Conservation (phyloP, 1,140 invertebrate genomes). For the Drosophila azteca region DNA sequence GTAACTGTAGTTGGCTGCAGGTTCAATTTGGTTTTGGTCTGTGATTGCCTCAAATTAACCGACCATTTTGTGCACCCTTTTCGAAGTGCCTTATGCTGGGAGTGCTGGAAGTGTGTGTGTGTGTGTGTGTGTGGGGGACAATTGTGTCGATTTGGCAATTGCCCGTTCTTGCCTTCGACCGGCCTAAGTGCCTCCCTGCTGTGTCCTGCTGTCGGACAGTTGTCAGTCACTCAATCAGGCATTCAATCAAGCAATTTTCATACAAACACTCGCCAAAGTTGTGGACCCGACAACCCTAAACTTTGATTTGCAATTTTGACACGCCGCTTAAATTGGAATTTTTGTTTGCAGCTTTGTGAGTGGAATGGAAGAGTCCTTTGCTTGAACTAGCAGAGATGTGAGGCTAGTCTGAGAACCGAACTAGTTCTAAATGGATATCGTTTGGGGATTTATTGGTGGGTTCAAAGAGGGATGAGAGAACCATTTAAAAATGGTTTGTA, state of each 20-base stretch:
- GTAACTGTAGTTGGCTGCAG: slow-evolving; percentile 32
- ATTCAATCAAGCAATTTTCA: slow-evolving; percentile 73
- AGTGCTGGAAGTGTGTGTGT: no score
- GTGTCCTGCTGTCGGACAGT: slow-evolving; percentile 18
- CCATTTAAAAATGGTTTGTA: no score
- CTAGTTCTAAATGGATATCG: background rate
- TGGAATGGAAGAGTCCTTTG: slow-evolving; percentile 1
- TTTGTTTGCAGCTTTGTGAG: slow-evolving; percentile 46
- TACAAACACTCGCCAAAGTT: slow-evolving; percentile 51
- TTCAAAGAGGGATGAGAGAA: no score
- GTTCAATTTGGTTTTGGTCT: slow-evolving; percentile 69
- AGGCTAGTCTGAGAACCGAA: background rate
- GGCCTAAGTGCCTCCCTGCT: background rate
- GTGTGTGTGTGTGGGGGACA: slow-evolving; percentile 9
- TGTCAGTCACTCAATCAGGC: slow-evolving; percentile 69
- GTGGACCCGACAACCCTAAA: slow-evolving; percentile 52
- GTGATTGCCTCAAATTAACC: slow-evolving; percentile 79
- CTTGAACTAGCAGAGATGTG: slow-evolving; percentile 16
- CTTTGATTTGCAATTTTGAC: slow-evolving; percentile 76
- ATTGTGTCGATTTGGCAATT: slow-evolving; percentile 71
- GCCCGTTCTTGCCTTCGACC: no score
- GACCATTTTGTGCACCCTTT: slow-evolving; percentile 54
- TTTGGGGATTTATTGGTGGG: no score
- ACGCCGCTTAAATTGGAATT: slow-evolving; percentile 74
- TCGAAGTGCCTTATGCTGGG: slow-evolving; percentile 1